A percentile compares a stretch with the other conserved stretches of the same genome.
Evolutionary conservation across 1,140 invertebrate species (phyloP).

Genomic region (Eubasilissa regina): DNA sequence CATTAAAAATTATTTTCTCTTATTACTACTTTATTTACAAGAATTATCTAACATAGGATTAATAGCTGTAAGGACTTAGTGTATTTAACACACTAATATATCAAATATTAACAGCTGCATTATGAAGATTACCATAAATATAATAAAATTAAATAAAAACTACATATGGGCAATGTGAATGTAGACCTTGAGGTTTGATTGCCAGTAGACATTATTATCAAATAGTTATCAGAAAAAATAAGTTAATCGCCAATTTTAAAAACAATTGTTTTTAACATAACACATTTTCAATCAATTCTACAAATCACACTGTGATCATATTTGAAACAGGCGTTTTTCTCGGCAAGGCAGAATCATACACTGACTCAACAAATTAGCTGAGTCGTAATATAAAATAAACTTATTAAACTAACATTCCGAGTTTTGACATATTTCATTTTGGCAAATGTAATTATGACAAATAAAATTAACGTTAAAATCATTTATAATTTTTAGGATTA

Average conservation of each 20-base stretch:
- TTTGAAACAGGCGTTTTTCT: too few relatives aligned
- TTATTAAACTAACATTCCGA: constrained; percentile 12
- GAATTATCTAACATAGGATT: constrained; percentile 49
- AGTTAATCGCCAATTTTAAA: too few relatives aligned
- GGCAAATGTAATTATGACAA: neutral
- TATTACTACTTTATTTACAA: constrained; percentile 50
- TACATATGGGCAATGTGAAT: constrained; percentile 1
- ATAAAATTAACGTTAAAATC: neutral
- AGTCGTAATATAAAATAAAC: constrained; percentile 1
- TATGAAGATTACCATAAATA: constrained; percentile 17
- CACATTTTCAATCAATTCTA: too few relatives aligned
- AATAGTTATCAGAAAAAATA: too few relatives aligned
- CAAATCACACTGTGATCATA: too few relatives aligned
- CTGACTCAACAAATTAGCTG: neutral
- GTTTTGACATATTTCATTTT: constrained; percentile 9
- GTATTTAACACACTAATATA: constrained; percentile 32
- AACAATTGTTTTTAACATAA: too few relatives aligned
- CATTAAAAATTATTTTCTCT: constrained; percentile 40
- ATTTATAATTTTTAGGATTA: too few relatives aligned
- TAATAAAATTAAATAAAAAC: constrained; percentile 37
- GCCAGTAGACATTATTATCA: neutral
- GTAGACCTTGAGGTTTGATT: neutral
- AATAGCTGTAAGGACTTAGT: constrained; percentile 45
- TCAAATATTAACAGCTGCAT: constrained; percentile 41
- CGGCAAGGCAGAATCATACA: neutral